phyloP scores from a whole-genome alignment of 1,140 invertebrate genomes.

The Leptinotarsa texana region DNA sequence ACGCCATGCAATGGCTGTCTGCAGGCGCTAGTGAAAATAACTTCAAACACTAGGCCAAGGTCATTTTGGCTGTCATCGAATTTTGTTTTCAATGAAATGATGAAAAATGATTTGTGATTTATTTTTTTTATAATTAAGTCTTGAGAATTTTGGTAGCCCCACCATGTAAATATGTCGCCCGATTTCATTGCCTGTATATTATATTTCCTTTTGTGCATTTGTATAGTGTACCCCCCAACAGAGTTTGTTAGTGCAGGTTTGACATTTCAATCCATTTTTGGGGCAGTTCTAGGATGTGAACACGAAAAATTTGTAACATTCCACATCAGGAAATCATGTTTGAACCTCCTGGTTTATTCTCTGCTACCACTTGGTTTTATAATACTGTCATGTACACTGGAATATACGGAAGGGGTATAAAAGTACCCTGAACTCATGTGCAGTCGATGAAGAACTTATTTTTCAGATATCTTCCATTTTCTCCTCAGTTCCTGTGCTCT shows the following conservation, averaged over 20 bases:
- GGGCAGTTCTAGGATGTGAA: slow-evolving; percentile 68
- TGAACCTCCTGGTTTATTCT: slow-evolving; percentile 71
- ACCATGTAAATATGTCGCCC: background rate
- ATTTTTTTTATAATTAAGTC: no score
- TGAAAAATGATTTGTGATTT: no score
- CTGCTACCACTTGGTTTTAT: slow-evolving; percentile 72
- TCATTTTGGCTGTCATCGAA: no score
- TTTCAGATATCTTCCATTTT: slow-evolving; percentile 49
- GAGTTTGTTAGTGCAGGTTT: slow-evolving; percentile 77
- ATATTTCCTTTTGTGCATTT: slow-evolving; percentile 69
- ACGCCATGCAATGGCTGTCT: no score
- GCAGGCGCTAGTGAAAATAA: no score
- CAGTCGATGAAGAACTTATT: slow-evolving; percentile 34
- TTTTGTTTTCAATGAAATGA: no score
- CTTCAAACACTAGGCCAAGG: no score
- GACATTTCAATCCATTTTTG: slow-evolving; percentile 71
- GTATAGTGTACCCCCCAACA: slow-evolving; percentile 73
- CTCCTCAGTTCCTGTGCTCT: slow-evolving; percentile 40
- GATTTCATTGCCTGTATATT: slow-evolving; percentile 65
- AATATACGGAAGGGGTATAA: slow-evolving; percentile 55
- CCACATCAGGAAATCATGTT: slow-evolving; percentile 69
- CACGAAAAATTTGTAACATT: slow-evolving; percentile 71
- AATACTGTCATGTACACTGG: slow-evolving; percentile 60
- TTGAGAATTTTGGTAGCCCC: no score
- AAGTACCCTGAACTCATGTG: background rate